Evolutionary conservation across 2,113 vertebrate species (phyloP).

Genomic region (Crypturellus undulatus): DNA sequence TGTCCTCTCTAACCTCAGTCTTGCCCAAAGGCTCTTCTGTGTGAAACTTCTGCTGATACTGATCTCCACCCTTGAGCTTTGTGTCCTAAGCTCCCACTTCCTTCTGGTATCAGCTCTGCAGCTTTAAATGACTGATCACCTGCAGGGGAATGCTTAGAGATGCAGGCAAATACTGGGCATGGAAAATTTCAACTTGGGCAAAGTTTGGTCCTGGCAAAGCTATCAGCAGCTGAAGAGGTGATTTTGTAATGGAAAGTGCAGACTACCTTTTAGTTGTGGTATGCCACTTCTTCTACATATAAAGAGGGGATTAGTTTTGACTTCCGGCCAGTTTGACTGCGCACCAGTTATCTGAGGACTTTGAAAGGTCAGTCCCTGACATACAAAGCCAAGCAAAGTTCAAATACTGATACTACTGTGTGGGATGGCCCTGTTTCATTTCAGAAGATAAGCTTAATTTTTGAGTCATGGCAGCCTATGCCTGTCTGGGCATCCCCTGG

Average conservation of each 20-base stretch:
- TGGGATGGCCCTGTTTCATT: not conserved
- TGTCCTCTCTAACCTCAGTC: not conserved
- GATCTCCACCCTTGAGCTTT: not conserved
- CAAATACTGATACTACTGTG: not conserved
- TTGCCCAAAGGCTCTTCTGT: not conserved
- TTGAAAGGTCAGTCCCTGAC: not conserved
- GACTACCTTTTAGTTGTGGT: not conserved
- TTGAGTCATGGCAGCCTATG: not conserved
- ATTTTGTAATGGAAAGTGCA: not conserved
- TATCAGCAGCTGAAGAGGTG: not conserved
- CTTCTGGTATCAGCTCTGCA: not conserved
- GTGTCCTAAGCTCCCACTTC: not conserved
- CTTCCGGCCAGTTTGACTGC: not conserved
- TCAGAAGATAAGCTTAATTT: not conserved
- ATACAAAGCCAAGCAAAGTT: not conserved
- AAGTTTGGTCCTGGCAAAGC: not conserved
- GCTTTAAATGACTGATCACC: not conserved
- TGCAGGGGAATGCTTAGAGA: not conserved
- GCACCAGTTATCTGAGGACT: not conserved
- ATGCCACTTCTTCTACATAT: not conserved
- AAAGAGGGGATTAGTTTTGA: not conserved
- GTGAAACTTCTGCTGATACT: not conserved
- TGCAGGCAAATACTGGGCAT: not conserved
- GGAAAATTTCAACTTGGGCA: constrained; percentile 12
- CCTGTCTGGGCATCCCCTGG: not conserved